Percentiles rank a stretch among this genome's conserved stretches.
Evolutionary conservation across 2,797 vertebrate genomes (phyloP).

Genomic region (Fistularia commersonii): DNA sequence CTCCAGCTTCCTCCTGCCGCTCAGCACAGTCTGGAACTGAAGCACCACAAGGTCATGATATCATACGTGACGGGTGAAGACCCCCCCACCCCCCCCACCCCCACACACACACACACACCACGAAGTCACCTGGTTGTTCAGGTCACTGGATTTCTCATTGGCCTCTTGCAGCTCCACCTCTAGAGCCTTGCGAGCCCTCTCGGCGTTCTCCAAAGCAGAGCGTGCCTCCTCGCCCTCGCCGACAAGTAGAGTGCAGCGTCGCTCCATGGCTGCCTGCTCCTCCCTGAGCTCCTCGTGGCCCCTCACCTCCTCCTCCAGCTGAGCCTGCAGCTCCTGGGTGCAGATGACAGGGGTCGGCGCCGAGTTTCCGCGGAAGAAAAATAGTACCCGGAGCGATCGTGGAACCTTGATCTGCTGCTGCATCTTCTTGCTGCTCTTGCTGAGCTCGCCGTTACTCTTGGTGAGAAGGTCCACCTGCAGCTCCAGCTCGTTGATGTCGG

Average conservation of each 20-base stretch:
- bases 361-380: neutral
- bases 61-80: no score
- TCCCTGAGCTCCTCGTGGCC: slow-evolving; percentile 69
- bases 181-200: slow-evolving; percentile 70
- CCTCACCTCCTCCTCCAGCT: slow-evolving; percentile 77
- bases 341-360: neutral
- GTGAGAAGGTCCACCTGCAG: slow-evolving; percentile 76
- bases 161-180: slow-evolving; percentile 75
- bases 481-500: slow-evolving; percentile 77
- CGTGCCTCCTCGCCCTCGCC: slow-evolving; percentile 68
- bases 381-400: no score
- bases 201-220: slow-evolving; percentile 62
- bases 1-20: slow-evolving; percentile 82
- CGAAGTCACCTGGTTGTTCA: slow-evolving; percentile 74
- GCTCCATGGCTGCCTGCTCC: slow-evolving; percentile 71
- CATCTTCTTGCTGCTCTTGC: slow-evolving; percentile 76
- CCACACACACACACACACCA: accelerated
- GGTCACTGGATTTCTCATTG: slow-evolving; percentile 69
- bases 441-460: slow-evolving; percentile 73
- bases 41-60: slow-evolving; percentile 6
- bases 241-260: slow-evolving; percentile 70
- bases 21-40: slow-evolving; percentile 76
- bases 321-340: slow-evolving; percentile 76
- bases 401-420: slow-evolving; percentile 81
- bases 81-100: neutral